These are phyloP conservation scores for Melieria omissa DNA, from an alignment of 2,888 invertebrate species.

Conservation along the genomic window DNA sequence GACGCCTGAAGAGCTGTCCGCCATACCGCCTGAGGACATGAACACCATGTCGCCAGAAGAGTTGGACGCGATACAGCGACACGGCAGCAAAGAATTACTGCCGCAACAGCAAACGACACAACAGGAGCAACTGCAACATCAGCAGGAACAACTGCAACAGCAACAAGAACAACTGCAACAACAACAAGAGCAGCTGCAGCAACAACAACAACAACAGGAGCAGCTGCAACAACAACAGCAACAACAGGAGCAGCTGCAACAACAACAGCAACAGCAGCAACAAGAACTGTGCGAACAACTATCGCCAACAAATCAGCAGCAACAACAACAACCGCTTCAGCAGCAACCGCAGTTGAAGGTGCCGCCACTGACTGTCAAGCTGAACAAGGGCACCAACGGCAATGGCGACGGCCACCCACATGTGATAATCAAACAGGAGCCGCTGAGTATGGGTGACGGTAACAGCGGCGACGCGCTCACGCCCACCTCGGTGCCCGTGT, in stretches of 20 bases:
- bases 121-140: conserved; percentile 39
- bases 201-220: conserved; percentile 51
- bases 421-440: conserved; percentile 63
- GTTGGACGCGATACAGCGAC: conserved; percentile 49
- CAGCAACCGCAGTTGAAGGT: conserved; percentile 56
- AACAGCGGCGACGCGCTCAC: conserved; percentile 50
- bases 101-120: conserved; percentile 43
- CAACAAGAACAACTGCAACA: conserved; percentile 51
- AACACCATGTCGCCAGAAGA: conserved; percentile 59
- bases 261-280: conserved; percentile 48
- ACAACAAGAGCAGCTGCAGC: conserved; percentile 52
- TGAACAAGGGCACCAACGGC: conserved; percentile 59
- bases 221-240: conserved; percentile 50
- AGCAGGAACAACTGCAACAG: conserved; percentile 51
- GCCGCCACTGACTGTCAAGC: conserved; percentile 62
- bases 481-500: conserved; percentile 57
- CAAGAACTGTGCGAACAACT: conserved; percentile 37
- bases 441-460: conserved; percentile 54
- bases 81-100: conserved; percentile 21
- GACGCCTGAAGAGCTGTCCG: conserved; percentile 58
- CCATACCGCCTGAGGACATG: conserved; percentile 60
- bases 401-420: conserved; percentile 58
- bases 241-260: conserved; percentile 47
- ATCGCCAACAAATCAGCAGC: conserved; percentile 40
- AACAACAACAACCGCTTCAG: conserved; percentile 41